phyloP scores from a whole-genome alignment of 2,797 vertebrate genomes.

The Etheostoma nigrum region DNA sequence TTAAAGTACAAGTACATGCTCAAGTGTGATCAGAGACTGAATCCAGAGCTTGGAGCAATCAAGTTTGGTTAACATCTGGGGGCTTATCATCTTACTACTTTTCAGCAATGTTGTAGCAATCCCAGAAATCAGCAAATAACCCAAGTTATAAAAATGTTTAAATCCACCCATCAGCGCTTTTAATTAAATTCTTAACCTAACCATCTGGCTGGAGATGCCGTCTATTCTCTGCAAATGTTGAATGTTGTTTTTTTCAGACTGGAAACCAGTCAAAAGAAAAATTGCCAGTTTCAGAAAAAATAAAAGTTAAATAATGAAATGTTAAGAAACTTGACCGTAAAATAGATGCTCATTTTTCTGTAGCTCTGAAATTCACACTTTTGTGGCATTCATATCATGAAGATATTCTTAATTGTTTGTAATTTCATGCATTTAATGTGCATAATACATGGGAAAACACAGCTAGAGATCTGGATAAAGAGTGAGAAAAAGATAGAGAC shows the following conservation, averaged over 20 bases:
- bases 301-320: conserved; percentile 1
- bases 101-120: not conserved
- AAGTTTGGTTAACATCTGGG: not conserved
- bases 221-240: not conserved
- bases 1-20: not conserved
- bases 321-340: not conserved
- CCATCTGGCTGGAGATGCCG: not conserved
- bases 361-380: not conserved
- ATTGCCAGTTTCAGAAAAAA: not conserved
- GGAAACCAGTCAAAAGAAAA: not conserved
- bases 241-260: too few species aligned
- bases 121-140: not conserved
- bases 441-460: conserved; percentile 20
- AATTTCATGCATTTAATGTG: conserved; percentile 15
- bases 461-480: conserved; percentile 23
- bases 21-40: not conserved
- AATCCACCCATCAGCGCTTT: not conserved
- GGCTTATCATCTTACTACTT: not conserved
- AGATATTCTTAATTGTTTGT: not conserved
- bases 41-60: not conserved
- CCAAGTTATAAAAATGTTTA: not conserved
- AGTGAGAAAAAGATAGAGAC: conserved; percentile 34
- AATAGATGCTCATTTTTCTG: not conserved
- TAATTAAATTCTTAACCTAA: not conserved
- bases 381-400: not conserved